phyloP scores from a whole-genome alignment of 2,797 vertebrate genomes.

The Limnodromus scolopaceus region DNA sequence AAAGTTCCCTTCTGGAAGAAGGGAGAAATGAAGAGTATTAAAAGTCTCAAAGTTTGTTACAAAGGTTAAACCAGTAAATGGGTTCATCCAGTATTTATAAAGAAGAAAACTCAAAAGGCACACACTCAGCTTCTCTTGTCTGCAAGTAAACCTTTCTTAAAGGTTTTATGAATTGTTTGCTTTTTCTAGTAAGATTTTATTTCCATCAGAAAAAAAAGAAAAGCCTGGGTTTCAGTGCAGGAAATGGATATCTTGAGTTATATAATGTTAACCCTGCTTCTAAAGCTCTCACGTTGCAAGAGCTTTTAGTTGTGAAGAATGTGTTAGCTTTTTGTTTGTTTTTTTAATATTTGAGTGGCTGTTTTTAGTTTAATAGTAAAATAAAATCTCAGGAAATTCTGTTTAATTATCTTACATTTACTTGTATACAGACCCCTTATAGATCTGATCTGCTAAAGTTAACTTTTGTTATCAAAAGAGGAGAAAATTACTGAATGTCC shows the following conservation, averaged over 20 bases:
- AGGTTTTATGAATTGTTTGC: not conserved
- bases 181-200: constrained; percentile 1
- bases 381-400: not conserved
- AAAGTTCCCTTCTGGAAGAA: not conserved
- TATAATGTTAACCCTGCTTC: not conserved
- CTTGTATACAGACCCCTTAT: not conserved
- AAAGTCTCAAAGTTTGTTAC: not conserved
- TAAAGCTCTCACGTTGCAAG: not conserved
- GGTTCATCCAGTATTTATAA: not conserved
- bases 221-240: not conserved
- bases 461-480: constrained; percentile 5
- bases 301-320: not conserved
- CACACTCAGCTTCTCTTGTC: not conserved
- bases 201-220: not conserved
- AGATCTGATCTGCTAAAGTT: constrained; percentile 13
- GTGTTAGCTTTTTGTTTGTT: not conserved
- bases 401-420: not conserved
- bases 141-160: not conserved
- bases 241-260: not conserved
- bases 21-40: not conserved
- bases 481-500: constrained; percentile 30
- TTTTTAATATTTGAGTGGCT: not conserved
- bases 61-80: not conserved
- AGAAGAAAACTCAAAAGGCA: not conserved
- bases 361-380: not conserved